Percentiles rank a stretch among this genome's conserved stretches.
phyloP scores from a whole-genome alignment of 92 coral and sea anemone genomes.

The Meandrina meandrites region DNA sequence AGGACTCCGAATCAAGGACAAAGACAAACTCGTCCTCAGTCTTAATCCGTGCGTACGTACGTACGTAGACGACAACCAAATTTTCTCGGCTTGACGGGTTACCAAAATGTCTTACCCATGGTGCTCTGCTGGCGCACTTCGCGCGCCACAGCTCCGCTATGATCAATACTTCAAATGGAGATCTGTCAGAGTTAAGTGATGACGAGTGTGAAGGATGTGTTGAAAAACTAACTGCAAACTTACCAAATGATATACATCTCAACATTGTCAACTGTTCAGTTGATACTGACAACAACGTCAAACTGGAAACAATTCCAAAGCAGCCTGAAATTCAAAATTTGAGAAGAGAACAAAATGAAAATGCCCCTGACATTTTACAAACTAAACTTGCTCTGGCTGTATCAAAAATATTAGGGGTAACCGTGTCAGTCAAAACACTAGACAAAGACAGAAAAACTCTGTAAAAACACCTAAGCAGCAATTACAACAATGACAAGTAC shows the following conservation, averaged over 20 bases:
- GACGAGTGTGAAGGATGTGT: no score
- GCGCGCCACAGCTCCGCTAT: no score
- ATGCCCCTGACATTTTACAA: background rate
- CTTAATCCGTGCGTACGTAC: no score
- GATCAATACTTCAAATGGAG: no score
- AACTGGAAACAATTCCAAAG: background rate
- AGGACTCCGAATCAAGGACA: no score
- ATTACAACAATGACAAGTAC: background rate
- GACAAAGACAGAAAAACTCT: background rate
- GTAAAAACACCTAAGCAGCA: background rate
- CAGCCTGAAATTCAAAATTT: background rate
- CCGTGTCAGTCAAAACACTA: background rate
- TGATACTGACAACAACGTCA: background rate
- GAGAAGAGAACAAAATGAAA: background rate
- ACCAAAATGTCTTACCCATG: no score
- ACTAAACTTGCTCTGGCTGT: background rate
- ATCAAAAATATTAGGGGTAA: background rate
- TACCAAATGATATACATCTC: background rate
- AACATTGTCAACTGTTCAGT: background rate
- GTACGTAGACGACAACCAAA: no score
- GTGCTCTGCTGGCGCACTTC: no score
- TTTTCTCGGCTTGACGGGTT: no score
- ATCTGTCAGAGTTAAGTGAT: no score
- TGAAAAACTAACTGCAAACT: background rate
- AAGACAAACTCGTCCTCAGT: no score